Conservation (phyloP, 2,888 invertebrate genomes). For the Cephus pulcher region DNA sequence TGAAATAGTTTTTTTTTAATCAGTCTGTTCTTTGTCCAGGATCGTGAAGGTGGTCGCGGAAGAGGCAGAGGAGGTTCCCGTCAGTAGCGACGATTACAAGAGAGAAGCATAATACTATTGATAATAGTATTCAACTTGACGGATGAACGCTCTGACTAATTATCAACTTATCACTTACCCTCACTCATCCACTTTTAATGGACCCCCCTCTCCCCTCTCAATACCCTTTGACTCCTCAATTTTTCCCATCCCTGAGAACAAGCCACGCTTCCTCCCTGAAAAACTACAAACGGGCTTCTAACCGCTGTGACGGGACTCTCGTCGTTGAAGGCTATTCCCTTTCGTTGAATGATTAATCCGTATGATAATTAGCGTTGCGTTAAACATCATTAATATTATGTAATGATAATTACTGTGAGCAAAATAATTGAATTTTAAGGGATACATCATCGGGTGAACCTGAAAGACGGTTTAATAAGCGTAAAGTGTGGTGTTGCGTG, state of each 20-base stretch:
- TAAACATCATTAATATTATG: conserved; percentile 55
- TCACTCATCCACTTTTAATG: conserved; percentile 40
- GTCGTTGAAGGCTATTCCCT: conserved; percentile 41
- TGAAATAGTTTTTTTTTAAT: not conserved
- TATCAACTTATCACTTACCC: conserved; percentile 46
- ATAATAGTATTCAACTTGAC: conserved; percentile 34
- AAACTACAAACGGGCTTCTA: conserved; percentile 39
- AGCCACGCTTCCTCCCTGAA: not conserved
- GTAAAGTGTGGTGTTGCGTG: conserved; percentile 55
- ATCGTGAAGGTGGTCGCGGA: conserved; percentile 59
- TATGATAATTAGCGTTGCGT: conserved; percentile 58
- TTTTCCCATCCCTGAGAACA: not conserved
- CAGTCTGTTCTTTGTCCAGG: conserved; percentile 35
- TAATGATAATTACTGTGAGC: conserved; percentile 47
- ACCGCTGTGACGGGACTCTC: conserved; percentile 43
- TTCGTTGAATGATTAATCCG: conserved; percentile 51
- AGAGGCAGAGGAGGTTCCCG: conserved; percentile 60
- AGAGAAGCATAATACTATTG: conserved; percentile 39
- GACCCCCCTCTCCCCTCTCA: too few species aligned
- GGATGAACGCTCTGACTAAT: conserved; percentile 52
- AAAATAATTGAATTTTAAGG: conserved; percentile 44
- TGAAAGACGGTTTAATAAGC: conserved; percentile 38
- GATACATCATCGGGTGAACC: conserved; percentile 35
- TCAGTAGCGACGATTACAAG: conserved; percentile 57
- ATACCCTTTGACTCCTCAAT: not conserved